Evolutionary conservation across 2,888 invertebrate species (phyloP), one percentile per base, ranked within the genome.

Genomic region (Hyposoter dolosus): DNA sequence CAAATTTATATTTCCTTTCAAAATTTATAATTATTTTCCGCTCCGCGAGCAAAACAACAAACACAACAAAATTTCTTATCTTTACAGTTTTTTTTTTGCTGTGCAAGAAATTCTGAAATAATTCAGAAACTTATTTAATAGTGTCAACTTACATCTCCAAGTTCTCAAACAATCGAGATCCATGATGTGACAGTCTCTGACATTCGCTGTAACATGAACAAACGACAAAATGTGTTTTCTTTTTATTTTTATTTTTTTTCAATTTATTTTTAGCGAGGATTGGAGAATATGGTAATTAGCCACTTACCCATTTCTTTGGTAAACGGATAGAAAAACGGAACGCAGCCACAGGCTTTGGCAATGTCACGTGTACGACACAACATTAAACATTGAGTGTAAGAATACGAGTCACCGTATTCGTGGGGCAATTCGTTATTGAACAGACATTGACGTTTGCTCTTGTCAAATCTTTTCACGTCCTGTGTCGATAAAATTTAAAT

Each of bases 361-460:
- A 96, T 93, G 88, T 95, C 96, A 56, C 93, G 90, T 92, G 95
- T 94, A 71, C 95, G 94, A 88, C 96, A 96, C 88, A 95, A 95
- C 80, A 96, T 93, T 89, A 96, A 94, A 90, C 96, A 96, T 89
- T 96, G 95, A 89, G 96, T 96, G 90, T 95, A 95, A 0, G 95
- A 95, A 90, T 96, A 96, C 88, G 95, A 95, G 1, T 89, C 90
- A 6, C 83, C 87, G 60, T 89, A 91, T 68, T 82, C 84, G 23
- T 84, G 81, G 0, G 83, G 10, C 7, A 86, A 76, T 75, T 92
- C 91, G 0, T 76, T 84, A 17, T 85, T 88, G 76, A 91, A 92
- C 66, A 90, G 82, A 69, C 91, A 90, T 43, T 86, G 82, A 7
- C 91, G 86, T 76, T 89, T 78, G 0, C 35, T 15, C 7, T 86